Evolutionary conservation across 2,113 vertebrate species (phyloP).

Genomic region (Menura novaehollandiae): DNA sequence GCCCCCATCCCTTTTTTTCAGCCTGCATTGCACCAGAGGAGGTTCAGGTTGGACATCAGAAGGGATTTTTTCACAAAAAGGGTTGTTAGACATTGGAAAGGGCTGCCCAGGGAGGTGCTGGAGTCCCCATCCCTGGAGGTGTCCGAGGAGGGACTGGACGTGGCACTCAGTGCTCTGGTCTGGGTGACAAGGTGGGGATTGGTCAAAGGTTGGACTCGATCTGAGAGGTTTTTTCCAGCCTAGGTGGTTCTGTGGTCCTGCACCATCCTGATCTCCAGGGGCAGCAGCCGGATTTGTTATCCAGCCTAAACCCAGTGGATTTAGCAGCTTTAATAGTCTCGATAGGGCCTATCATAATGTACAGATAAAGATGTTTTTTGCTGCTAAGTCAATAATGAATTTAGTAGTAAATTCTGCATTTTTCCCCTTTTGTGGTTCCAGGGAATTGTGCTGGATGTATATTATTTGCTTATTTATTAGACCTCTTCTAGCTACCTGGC

Average conservation of each 20-base stretch:
- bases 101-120: background rate
- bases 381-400: background rate
- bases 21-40: rapidly evolving
- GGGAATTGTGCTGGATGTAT: conserved; percentile 17
- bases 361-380: background rate
- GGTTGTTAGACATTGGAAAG: background rate
- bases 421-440: background rate
- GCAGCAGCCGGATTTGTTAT: rapidly evolving
- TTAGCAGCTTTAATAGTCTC: background rate
- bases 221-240: background rate
- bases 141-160: background rate
- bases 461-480: conserved; percentile 54
- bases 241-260: background rate
- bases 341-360: background rate
- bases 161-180: background rate
- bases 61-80: background rate
- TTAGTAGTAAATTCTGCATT: background rate
- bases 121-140: background rate
- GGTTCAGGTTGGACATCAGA: background rate
- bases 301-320: background rate
- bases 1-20: background rate
- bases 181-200: background rate
- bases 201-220: rapidly evolving
- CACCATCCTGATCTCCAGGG: background rate
- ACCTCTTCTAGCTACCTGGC: background rate